Evolutionary conservation across 2,113 vertebrate species (phyloP).

Genomic region (Callospermophilus lateralis): DNA sequence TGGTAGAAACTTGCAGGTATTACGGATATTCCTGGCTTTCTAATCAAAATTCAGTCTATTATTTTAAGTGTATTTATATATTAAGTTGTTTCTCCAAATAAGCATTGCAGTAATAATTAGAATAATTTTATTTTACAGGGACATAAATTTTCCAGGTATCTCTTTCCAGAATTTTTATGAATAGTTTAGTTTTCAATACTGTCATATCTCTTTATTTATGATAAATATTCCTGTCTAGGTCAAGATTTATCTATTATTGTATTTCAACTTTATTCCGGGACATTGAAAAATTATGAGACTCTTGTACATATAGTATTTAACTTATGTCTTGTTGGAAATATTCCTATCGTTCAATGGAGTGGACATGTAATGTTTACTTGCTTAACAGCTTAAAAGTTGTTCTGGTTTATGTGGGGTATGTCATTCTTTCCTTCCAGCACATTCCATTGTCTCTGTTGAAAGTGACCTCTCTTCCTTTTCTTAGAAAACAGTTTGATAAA

Average conservation of each 20-base stretch:
- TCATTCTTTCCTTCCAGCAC: no score
- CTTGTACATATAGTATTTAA: not conserved
- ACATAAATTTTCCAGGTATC: not conserved
- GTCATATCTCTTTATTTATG: not conserved
- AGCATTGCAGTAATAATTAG: not conserved
- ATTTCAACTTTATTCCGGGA: not conserved
- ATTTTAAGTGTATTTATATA: not conserved
- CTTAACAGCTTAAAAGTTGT: not conserved
- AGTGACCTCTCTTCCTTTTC: not conserved
- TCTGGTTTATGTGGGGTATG: not conserved
- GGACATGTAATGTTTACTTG: not conserved
- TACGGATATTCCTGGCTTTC: not conserved
- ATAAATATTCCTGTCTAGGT: not conserved
- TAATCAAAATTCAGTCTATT: not conserved
- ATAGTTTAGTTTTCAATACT: not conserved
- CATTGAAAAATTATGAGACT: not conserved
- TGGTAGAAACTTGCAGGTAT: not conserved
- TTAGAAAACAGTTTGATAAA: not conserved
- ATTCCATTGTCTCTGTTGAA: not conserved
- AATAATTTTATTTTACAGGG: not conserved
- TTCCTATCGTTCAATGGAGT: not conserved
- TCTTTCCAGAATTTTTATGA: not conserved
- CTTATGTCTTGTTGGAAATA: not conserved
- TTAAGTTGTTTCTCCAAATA: not conserved
- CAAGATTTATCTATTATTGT: not conserved